These are phyloP conservation scores for Lasioglossum marginatum DNA, from an alignment of 2,888 invertebrate species.

Conservation along the genomic window DNA sequence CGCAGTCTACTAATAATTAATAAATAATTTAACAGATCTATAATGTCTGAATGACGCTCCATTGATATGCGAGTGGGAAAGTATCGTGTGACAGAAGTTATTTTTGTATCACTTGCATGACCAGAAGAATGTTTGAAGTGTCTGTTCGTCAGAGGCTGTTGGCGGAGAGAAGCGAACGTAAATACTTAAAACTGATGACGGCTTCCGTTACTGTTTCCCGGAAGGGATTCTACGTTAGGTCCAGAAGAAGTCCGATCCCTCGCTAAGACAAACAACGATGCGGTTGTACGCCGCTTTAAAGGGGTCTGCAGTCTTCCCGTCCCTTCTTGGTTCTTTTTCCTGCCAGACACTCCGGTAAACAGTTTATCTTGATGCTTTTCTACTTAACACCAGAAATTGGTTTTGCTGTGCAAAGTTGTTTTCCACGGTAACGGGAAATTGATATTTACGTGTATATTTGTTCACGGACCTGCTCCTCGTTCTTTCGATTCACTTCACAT, in stretches of 20 bases:
- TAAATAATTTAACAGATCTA: no score
- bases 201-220: constrained; percentile 58
- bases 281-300: constrained; percentile 63
- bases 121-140: constrained; percentile 7
- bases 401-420: constrained; percentile 19
- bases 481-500: neutral
- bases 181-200: constrained; percentile 62
- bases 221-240: constrained; percentile 61
- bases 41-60: neutral
- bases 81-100: neutral
- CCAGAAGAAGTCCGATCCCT: constrained; percentile 53
- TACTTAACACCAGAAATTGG: constrained; percentile 59
- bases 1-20: no score
- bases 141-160: constrained; percentile 4
- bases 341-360: constrained; percentile 46
- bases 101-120: constrained; percentile 19
- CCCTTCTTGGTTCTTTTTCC: constrained; percentile 40
- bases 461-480: neutral
- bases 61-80: neutral
- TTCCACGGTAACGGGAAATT: neutral
- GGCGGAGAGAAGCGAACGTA: constrained; percentile 32
- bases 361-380: constrained; percentile 64
- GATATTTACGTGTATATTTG: constrained; percentile 9
- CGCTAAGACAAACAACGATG: constrained; percentile 67
- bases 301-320: constrained; percentile 58